phyloP scores from a whole-genome alignment of 2,888 invertebrate genomes.

The Mactromeris polynyma region DNA sequence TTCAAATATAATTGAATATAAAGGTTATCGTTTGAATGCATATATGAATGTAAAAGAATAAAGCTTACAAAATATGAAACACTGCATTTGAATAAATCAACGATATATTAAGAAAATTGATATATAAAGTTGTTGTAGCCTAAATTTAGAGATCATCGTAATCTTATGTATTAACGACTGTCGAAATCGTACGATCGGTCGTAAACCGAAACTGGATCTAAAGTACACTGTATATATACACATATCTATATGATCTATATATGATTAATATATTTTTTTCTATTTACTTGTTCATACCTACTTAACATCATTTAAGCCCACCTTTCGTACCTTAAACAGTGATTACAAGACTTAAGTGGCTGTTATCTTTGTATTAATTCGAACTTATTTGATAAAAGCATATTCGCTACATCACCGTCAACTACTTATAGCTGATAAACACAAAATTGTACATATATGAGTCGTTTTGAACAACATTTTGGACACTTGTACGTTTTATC shows the following conservation, averaged over 20 bases:
- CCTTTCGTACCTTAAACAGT: not conserved
- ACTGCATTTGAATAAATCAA: too few relatives aligned
- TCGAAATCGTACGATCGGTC: too few relatives aligned
- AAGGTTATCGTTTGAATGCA: too few relatives aligned
- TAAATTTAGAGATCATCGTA: too few relatives aligned
- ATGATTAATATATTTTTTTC: not conserved
- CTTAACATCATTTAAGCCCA: not conserved
- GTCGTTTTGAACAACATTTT: not conserved
- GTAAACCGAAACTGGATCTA: too few relatives aligned
- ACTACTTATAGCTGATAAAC: not conserved
- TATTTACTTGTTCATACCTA: not conserved
- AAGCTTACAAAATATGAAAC: too few relatives aligned
- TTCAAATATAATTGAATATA: too few relatives aligned
- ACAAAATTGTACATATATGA: not conserved
- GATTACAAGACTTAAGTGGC: not conserved
- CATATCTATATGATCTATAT: not conserved
- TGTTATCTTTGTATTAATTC: not conserved
- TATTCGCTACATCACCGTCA: not conserved
- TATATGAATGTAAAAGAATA: too few relatives aligned
- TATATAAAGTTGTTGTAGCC: too few relatives aligned
- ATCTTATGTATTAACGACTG: too few relatives aligned
- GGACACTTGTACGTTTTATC: not conserved
- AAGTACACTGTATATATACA: too few relatives aligned
- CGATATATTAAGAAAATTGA: too few relatives aligned
- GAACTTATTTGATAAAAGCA: not conserved